These are phyloP conservation scores for Eurystomus gularis DNA, from an alignment of 2,113 vertebrate genomes.

Conservation along the genomic window DNA sequence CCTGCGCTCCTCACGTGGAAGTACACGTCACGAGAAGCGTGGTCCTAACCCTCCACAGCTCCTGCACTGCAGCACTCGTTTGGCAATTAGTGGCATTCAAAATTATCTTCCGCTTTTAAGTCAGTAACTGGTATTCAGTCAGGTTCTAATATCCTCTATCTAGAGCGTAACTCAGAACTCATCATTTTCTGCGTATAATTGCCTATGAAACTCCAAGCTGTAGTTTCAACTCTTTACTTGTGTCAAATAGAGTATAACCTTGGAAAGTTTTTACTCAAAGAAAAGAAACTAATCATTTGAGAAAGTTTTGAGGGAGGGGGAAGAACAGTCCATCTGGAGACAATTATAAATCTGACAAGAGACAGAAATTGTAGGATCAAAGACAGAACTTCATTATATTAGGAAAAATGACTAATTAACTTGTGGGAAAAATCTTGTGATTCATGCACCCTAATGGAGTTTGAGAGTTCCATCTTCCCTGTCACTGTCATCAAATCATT, in stretches of 20 bases:
- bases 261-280: neutral
- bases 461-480: neutral
- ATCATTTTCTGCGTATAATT: neutral
- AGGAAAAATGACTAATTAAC: constrained; percentile 48
- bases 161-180: neutral
- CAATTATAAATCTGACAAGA: constrained; percentile 10
- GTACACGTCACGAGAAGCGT: accelerated
- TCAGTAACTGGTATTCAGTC: neutral
- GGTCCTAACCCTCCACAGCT: neutral
- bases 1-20: neutral
- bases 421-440: constrained; percentile 28
- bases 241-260: neutral
- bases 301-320: neutral
- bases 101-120: neutral
- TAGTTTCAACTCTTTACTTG: neutral
- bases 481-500: constrained; percentile 23
- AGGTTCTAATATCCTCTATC: neutral
- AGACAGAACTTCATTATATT: constrained; percentile 32
- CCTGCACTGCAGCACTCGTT: neutral
- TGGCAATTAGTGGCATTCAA: neutral
- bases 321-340: neutral
- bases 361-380: constrained; percentile 6
- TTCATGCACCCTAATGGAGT: constrained; percentile 20
- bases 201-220: neutral
- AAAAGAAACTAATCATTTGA: neutral